These are phyloP conservation scores for Xestobium rufovillosum DNA, from an alignment of 2,888 invertebrate genomes.

Conservation along the genomic window DNA sequence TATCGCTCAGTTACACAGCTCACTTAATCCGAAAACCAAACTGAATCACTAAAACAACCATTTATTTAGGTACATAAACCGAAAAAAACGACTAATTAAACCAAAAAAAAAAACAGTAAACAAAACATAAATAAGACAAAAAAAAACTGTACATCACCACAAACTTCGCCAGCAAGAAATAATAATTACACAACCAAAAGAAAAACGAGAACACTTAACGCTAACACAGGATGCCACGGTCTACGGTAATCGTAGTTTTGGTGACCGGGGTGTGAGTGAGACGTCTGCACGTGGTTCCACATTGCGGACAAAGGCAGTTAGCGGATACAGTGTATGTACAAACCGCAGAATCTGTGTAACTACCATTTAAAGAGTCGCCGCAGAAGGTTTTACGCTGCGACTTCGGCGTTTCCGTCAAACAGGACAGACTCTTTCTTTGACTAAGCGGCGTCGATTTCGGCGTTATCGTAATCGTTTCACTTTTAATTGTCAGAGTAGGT, in stretches of 20 bases:
- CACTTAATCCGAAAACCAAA: too few species aligned
- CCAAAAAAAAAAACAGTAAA: too few species aligned
- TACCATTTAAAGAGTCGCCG: constrained; percentile 32
- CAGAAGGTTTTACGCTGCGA: constrained; percentile 30
- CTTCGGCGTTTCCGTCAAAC: constrained; percentile 25
- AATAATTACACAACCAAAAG: too few species aligned
- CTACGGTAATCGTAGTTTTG: constrained; percentile 41
- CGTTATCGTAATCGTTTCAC: constrained; percentile 19
- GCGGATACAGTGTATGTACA: constrained; percentile 38
- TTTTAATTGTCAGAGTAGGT: constrained; percentile 27
- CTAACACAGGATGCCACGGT: constrained; percentile 47
- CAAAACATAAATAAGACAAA: too few species aligned
- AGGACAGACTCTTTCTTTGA: constrained; percentile 36
- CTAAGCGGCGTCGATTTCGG: constrained; percentile 32
- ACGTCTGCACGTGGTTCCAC: constrained; percentile 43
- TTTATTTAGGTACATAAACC: too few species aligned
- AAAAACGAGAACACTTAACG: too few species aligned
- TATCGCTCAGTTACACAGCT: too few species aligned
- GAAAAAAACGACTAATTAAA: too few species aligned
- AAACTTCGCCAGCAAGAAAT: too few species aligned
- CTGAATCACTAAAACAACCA: too few species aligned
- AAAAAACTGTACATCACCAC: too few species aligned
- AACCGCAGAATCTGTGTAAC: constrained; percentile 33
- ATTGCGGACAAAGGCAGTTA: constrained; percentile 44
- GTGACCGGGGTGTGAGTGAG: constrained; percentile 41